Base-by-base conservation (phyloP, 2,797 vertebrate genomes). In the Threskiornis aethiopicus region DNA sequence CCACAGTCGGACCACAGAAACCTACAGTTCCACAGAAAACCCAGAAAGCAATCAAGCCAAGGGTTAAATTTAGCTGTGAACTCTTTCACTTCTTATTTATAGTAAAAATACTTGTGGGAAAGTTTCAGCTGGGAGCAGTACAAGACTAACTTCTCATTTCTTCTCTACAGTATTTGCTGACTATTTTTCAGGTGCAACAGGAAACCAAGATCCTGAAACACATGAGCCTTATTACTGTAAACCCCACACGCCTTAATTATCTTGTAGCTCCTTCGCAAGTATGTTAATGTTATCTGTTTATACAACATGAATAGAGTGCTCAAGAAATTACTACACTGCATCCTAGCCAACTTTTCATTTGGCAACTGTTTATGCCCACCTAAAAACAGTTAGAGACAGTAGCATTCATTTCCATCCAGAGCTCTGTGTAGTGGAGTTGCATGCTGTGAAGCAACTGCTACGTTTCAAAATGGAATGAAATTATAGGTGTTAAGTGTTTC, bases 31-130 rank as follows among this genome's bases (percentile, higher is more conserved):
- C 75, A 77, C 29, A 72, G 79, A 66, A 87, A 85, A 71, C 29
- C 12, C 52, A 0, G 35, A 73, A 58, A 70, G 61, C 42, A 41
- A 89, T 61, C 54, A 61, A 90, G 70, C 61, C 28, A 94, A 91
- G 94, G 93, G 93, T 96, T 96, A 96, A 96, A 87, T 95, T 95
- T 87, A 96, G 94, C 92, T 70, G 72, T 69, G 84, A 95, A 97
- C 84, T 80, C 88, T 96, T 89, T 93, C 79, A 90, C 93, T 95
- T 95, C 91, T 95, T 96, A 96, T 95, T 96, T 96, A 97, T 93
- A 95, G 94, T 70, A 91, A 93, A 96, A 97, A 94, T 90, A 89
- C 90, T 93, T 93, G 93, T 96, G 95, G 93, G 95, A 92, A 97
- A 95, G 79, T 94, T 96, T 93, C 81, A 91, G 79, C 87, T 78